Base-by-base conservation (phyloP, 2,888 invertebrate genomes). In the Aleiodes leptofemur region DNA sequence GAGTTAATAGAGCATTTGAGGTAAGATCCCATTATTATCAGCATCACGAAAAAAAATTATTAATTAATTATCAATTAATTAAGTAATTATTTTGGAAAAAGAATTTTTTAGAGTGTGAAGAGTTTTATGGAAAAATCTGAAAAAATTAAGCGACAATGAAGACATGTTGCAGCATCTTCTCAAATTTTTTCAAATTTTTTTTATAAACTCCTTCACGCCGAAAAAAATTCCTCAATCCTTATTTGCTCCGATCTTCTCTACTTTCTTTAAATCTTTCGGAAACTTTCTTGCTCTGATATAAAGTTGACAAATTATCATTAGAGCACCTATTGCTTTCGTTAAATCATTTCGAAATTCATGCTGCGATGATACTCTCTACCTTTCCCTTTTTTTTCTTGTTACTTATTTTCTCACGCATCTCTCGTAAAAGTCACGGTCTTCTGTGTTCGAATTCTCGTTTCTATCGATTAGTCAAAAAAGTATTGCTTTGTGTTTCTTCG, bases 401-500 rank as follows among this genome's bases (percentile, higher is more conserved):
- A n/a, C n/a, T n/a, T 23, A 23, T 23, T 23, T 2, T 23, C 31
- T 43, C 43, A 43, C 5, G 7, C 14, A 31, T 57, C 31, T 9
- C 38, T n/a, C 13, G 29, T 11, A 57, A 23, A 34, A 57, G 9
- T 57, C 56, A 56, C 23, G 34, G 57, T 31, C 57, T 57, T 13
- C 23, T 23, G 23, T 29, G 50, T 50, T 11, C 6, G 3, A n/a
- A 11, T 50, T 8, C 8, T 38, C 50, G n/a, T 23, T 23, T 34
- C 34, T 38, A 59, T 59, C 59, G 38, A 34, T 59, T 59, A 59
- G n/a, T 14, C 14, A 14, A 51, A 59, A 59, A 57, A 57, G 29
- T 11, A 34, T 14, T n/a, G 6, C 13, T 59, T 34, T 34, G 31
- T 34, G 5, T 34, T 34, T 34, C 3, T 34, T 23, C 23, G 11